Conservation (phyloP, 2,888 invertebrate genomes). For the Sepioteuthis lessoniana region DNA sequence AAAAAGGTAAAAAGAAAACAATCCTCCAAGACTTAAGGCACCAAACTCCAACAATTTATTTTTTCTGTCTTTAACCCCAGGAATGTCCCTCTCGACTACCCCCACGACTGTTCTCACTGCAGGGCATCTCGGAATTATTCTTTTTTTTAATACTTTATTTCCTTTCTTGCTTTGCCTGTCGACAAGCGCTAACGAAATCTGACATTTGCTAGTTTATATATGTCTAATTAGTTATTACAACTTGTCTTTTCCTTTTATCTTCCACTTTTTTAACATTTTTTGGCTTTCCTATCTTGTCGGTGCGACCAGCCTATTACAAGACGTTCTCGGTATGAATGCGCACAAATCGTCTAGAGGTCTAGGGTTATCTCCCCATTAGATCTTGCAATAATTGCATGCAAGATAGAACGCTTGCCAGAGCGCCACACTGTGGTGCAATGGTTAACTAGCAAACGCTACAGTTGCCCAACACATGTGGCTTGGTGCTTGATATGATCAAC, state of each 20-base stretch:
- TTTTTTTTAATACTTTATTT: background rate
- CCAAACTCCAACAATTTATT: constrained; percentile 8
- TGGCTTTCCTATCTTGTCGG: background rate
- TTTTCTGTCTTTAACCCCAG: background rate
- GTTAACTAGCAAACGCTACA: background rate
- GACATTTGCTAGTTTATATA: constrained; percentile 33
- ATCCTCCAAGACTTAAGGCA: background rate
- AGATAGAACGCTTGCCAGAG: background rate
- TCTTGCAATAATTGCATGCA: background rate
- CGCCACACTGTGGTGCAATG: background rate
- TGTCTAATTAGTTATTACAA: background rate
- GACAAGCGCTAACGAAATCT: constrained; percentile 2
- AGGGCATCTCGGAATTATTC: background rate
- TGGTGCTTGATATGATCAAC: too few species aligned
- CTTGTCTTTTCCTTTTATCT: constrained; percentile 8
- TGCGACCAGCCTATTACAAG: background rate
- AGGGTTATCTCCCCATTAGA: constrained; percentile 33
- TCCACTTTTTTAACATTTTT: background rate
- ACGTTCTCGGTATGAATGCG: background rate
- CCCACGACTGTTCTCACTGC: background rate
- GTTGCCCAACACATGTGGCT: too few species aligned
- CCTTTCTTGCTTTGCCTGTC: background rate
- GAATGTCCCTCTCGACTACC: background rate
- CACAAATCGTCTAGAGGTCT: background rate
- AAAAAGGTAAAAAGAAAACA: background rate